Percentiles rank a stretch among this genome's conserved stretches.
Conservation (phyloP, 2,797 vertebrate genomes). For the Euthynnus affinis region DNA sequence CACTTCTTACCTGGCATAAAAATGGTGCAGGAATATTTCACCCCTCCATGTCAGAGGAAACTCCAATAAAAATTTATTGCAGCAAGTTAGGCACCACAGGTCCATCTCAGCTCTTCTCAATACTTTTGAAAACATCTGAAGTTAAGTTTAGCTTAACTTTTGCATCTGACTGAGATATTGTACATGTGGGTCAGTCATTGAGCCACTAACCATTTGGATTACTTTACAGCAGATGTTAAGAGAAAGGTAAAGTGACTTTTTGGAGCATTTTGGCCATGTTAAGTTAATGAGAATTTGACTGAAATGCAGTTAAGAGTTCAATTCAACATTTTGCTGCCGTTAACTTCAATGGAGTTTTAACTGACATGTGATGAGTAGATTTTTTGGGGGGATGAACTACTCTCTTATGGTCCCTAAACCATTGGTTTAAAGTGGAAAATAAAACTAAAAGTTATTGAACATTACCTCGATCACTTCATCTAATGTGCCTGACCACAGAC, state of each 20-base stretch:
- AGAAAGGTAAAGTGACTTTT: conserved; percentile 7
- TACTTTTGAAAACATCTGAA: neutral
- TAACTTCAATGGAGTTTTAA: conserved; percentile 10
- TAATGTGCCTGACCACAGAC: conserved; percentile 26
- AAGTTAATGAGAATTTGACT: conserved; percentile 2
- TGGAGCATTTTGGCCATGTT: neutral
- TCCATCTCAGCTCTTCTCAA: conserved; percentile 7
- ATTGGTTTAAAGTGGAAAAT: conserved; percentile 30
- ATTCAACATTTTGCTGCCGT: neutral
- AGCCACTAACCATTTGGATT: neutral
- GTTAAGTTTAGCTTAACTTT: neutral
- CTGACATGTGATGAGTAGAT: neutral
- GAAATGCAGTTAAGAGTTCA: neutral
- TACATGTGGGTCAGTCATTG: conserved; percentile 13
- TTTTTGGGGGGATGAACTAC: conserved; percentile 36
- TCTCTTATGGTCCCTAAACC: conserved; percentile 38
- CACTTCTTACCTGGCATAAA: conserved; percentile 1
- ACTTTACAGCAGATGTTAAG: conserved; percentile 32
- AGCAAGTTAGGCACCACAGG: neutral
- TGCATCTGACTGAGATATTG: conserved; percentile 1
- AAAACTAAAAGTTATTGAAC: conserved; percentile 38
- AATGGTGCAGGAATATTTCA: conserved; percentile 25
- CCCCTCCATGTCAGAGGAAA: neutral
- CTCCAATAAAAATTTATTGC: conserved; percentile 18
- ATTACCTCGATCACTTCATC: conserved; percentile 14